These are phyloP conservation scores for Cotesia typhae DNA, from an alignment of 1,140 invertebrate genomes.

Conservation along the genomic window DNA sequence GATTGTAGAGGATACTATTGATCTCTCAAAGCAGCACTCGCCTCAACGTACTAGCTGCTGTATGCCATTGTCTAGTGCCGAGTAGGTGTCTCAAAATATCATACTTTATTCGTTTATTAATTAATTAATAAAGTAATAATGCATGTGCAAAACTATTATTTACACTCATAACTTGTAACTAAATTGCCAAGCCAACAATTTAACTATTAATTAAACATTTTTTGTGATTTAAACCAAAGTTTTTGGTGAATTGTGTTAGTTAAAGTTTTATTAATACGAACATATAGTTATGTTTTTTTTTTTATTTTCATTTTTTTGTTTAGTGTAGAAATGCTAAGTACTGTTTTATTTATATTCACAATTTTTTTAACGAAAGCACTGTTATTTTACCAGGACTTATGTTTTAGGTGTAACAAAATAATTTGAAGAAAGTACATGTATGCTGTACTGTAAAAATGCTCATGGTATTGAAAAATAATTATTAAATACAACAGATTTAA, in stretches of 20 bases:
- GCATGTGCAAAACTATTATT: background rate
- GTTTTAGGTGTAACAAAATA: conserved; percentile 56
- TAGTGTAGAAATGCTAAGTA: background rate
- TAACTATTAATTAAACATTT: conserved; percentile 1
- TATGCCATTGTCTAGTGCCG: conserved; percentile 55
- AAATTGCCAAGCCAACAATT: too few relatives aligned
- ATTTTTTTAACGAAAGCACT: background rate
- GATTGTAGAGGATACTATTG: conserved; percentile 64
- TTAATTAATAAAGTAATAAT: background rate
- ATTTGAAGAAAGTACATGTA: conserved; percentile 49
- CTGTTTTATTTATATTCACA: conserved; percentile 13
- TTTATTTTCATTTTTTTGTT: background rate
- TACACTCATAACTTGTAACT: background rate
- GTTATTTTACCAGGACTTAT: conserved; percentile 38
- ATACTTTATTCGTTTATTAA: conserved; percentile 1
- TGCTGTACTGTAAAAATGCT: conserved; percentile 4
- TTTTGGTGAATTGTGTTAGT: conserved; percentile 15
- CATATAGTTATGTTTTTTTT: background rate
- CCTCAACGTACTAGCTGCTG: conserved; percentile 61
- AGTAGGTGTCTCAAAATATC: conserved; percentile 44
- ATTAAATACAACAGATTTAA: background rate
- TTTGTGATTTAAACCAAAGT: conserved; percentile 30
- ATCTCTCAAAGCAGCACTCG: conserved; percentile 63
- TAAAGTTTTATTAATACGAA: background rate
- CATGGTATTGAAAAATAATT: background rate